phyloP scores from a whole-genome alignment of 2,797 vertebrate genomes.

The Acanthopagrus latus region DNA sequence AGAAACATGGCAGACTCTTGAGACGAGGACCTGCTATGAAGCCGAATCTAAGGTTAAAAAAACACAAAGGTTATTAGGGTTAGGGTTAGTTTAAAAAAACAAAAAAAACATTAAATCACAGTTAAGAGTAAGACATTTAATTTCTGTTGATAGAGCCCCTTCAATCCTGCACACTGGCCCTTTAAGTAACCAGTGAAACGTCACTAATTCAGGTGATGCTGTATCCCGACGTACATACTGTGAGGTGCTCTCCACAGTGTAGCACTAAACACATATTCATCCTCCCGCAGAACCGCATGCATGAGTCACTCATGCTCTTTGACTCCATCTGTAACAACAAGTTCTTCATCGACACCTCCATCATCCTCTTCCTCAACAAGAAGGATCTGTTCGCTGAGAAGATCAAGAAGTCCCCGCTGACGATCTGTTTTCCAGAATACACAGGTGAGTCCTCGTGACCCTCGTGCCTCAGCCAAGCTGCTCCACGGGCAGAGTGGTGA shows the following conservation, averaged over 20 bases:
- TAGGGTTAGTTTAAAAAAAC: no score
- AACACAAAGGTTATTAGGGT: no score
- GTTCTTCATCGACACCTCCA: slow-evolving; percentile 99
- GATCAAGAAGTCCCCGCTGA: slow-evolving; percentile 99
- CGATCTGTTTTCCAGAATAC: slow-evolving; percentile 99
- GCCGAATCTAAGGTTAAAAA: no score
- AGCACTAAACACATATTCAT: slow-evolving; percentile 1
- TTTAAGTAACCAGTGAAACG: no score
- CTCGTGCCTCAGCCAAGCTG: neutral
- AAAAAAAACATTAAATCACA: no score
- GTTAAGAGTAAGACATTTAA: no score
- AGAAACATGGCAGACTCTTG: no score
- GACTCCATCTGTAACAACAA: slow-evolving; percentile 99
- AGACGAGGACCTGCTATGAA: no score
- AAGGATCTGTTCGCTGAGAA: slow-evolving; percentile 99
- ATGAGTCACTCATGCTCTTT: slow-evolving; percentile 99
- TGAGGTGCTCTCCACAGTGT: neutral
- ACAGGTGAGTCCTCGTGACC: slow-evolving; percentile 86
- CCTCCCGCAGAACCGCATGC: slow-evolving; percentile 96
- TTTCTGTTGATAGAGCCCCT: no score
- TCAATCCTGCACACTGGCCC: no score
- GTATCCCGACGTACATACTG: neutral
- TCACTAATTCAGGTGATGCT: neutral
- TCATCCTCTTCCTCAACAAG: slow-evolving; percentile 99
- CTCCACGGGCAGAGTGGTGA: neutral